Percentiles rank a stretch among this genome's conserved stretches.
These are phyloP conservation scores for Melieria picta DNA, from an alignment of 2,888 invertebrate species.

Conservation along the genomic window DNA sequence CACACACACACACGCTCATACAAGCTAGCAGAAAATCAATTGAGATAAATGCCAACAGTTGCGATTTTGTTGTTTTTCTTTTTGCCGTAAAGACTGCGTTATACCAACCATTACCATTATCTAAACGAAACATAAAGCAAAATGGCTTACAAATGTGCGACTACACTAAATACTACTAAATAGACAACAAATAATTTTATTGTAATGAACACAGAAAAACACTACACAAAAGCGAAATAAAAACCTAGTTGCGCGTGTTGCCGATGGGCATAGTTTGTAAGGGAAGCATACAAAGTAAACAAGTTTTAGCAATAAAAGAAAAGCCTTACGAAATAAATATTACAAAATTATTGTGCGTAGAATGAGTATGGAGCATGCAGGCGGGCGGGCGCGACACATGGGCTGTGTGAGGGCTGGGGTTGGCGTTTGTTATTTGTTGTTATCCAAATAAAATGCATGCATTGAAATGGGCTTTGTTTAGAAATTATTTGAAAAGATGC, in stretches of 20 bases:
- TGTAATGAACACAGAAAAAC: not conserved
- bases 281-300: not conserved
- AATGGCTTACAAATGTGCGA: too few species aligned
- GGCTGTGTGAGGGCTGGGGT: too few species aligned
- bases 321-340: constrained; percentile 15
- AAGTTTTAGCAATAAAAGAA: constrained; percentile 33
- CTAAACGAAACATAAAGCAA: constrained; percentile 17
- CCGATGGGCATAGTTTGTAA: not conserved
- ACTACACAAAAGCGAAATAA: constrained; percentile 1
- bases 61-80: constrained; percentile 46
- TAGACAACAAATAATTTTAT: not conserved
- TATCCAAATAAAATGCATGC: too few species aligned
- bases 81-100: constrained; percentile 66
- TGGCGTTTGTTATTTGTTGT: too few species aligned
- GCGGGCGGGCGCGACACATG: too few species aligned
- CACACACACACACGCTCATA: too few species aligned
- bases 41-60: too few species aligned
- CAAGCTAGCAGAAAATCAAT: too few species aligned
- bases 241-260: constrained; percentile 11
- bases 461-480: too few species aligned
- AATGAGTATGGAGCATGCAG: not conserved
- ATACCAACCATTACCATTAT: constrained; percentile 58
- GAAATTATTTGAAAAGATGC: too few species aligned
- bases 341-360: not conserved
- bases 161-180: not conserved